phyloP scores from a whole-genome alignment of 2,113 vertebrate species.

The Scartelaos histophorus region DNA sequence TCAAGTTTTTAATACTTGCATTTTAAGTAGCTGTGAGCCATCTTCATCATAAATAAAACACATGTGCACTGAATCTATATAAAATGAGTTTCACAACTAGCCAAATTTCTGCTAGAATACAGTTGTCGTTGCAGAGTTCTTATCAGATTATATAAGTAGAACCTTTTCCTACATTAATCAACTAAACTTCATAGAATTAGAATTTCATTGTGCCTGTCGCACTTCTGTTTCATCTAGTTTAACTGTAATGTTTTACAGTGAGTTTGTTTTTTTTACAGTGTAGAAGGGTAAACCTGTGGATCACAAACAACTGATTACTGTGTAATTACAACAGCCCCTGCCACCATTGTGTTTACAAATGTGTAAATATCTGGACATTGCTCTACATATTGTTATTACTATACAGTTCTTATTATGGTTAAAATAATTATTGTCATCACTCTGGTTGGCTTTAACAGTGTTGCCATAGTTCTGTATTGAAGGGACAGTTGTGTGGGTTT shows the following conservation, averaged over 20 bases:
- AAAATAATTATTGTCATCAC: conserved; percentile 61
- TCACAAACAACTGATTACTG: conserved; percentile 76
- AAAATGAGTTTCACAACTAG: background rate
- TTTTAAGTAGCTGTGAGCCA: background rate
- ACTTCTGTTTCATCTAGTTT: conserved; percentile 36
- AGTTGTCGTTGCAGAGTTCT: background rate
- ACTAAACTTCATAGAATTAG: conserved; percentile 31
- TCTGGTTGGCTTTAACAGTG: conserved; percentile 60
- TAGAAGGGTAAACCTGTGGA: conserved; percentile 66
- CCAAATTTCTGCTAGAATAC: background rate
- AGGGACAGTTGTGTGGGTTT: conserved; percentile 55
- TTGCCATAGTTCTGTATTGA: conserved; percentile 66
- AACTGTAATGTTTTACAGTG: conserved; percentile 60
- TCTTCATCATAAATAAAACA: background rate
- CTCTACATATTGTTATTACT: conserved; percentile 75
- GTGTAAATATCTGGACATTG: conserved; percentile 76
- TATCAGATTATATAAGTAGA: background rate
- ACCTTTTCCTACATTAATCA: background rate
- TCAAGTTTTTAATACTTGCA: background rate
- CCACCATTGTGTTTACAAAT: conserved; percentile 70
- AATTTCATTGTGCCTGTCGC: conserved; percentile 66
- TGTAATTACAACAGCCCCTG: conserved; percentile 75
- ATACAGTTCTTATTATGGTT: conserved; percentile 69
- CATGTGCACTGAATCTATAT: conserved; percentile 2
- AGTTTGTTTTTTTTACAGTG: conserved; percentile 58